These are phyloP conservation scores for Artibeus jamaicensis DNA, from an alignment of 2,797 vertebrate genomes.

Conservation along the genomic window DNA sequence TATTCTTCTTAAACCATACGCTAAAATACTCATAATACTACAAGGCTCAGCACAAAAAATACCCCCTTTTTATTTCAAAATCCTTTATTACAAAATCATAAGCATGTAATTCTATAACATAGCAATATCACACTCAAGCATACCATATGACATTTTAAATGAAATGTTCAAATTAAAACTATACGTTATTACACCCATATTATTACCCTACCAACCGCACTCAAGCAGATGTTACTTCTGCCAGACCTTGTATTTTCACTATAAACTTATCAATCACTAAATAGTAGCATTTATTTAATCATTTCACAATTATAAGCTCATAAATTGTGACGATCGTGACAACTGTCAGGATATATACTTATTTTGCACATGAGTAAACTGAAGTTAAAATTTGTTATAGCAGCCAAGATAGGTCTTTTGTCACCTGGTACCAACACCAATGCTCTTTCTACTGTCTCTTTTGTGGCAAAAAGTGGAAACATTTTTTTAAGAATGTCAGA, in stretches of 20 bases:
- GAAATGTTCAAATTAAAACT: too few species aligned
- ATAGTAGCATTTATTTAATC: not conserved
- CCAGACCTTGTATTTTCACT: not conserved
- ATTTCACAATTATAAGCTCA: not conserved
- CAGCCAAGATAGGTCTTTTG: not conserved
- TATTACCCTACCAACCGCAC: too few species aligned
- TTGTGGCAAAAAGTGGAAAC: not conserved
- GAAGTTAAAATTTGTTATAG: conserved; percentile 15
- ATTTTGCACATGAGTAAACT: not conserved
- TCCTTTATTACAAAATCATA: too few species aligned
- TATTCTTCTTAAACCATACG: not conserved
- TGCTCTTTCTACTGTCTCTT: not conserved
- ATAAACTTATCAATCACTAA: not conserved
- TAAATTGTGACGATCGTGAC: too few species aligned
- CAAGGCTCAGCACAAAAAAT: too few species aligned
- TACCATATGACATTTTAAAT: too few species aligned
- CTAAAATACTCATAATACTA: not conserved
- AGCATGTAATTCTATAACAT: too few species aligned
- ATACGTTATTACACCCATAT: too few species aligned
- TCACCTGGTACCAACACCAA: not conserved
- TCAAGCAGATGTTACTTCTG: too few species aligned
- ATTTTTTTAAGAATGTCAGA: not conserved
- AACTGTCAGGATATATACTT: not conserved
- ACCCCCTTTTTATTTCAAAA: too few species aligned
- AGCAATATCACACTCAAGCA: too few species aligned